Percentiles rank a stretch among this genome's conserved stretches.
Evolutionary conservation across 2,888 invertebrate species (phyloP).

Genomic region (Cosmorhoe ocellata): DNA sequence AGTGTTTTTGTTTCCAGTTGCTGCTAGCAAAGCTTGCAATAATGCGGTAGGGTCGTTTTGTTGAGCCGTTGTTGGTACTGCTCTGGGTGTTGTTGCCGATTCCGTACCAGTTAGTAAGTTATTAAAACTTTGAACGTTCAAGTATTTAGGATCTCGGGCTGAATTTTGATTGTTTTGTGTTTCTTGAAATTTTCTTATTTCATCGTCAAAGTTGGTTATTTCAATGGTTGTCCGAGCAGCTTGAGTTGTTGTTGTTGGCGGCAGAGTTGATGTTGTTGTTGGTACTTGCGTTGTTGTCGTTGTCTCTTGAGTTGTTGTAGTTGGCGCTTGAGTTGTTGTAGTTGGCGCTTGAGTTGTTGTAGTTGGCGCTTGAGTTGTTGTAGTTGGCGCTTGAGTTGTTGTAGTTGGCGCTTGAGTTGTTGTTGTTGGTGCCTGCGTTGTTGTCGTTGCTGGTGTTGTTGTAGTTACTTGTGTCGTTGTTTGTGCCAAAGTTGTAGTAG

Average conservation of each 20-base stretch:
- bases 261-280: conserved; percentile 29
- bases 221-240: conserved; percentile 38
- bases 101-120: conserved; percentile 34
- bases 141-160: conserved; percentile 68
- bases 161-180: conserved; percentile 56
- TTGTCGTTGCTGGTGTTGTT: conserved; percentile 34
- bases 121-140: conserved; percentile 51
- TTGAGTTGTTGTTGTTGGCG: conserved; percentile 29
- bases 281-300: conserved; percentile 33
- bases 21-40: conserved; percentile 62
- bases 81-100: conserved; percentile 43
- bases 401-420: conserved; percentile 39
- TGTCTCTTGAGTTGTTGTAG: conserved; percentile 28
- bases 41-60: conserved; percentile 54
- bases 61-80: conserved; percentile 34
- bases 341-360: conserved; percentile 40
- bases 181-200: conserved; percentile 57
- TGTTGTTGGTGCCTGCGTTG: conserved; percentile 32
- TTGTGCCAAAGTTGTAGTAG: conserved; percentile 39
- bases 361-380: conserved; percentile 32
- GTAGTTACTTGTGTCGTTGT: conserved; percentile 28
- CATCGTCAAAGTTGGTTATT: conserved; percentile 51
- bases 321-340: conserved; percentile 21
- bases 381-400: conserved; percentile 17
- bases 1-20: conserved; percentile 46